These are phyloP conservation scores for Conus canariensis DNA, from an alignment of 2,888 invertebrate species.

Conservation along the genomic window DNA sequence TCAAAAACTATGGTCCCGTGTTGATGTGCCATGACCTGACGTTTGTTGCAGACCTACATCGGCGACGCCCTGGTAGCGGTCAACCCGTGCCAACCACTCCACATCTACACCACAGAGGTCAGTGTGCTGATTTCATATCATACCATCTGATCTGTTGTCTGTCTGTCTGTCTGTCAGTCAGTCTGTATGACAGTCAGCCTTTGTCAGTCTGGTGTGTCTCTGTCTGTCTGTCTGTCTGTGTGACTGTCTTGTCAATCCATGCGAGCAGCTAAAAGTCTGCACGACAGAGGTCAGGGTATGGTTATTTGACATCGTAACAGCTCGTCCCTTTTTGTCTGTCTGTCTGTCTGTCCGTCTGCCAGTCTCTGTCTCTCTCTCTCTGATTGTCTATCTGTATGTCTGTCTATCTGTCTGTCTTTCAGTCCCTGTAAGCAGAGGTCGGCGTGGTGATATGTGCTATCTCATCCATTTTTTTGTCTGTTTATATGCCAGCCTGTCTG, in stretches of 20 bases:
- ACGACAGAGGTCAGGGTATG: too few relatives aligned
- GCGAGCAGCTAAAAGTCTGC: too few relatives aligned
- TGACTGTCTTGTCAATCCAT: not conserved
- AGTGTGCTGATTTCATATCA: not conserved
- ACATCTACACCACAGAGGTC: slow-evolving; percentile 43
- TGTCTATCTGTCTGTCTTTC: too few relatives aligned
- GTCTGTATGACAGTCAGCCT: too few relatives aligned
- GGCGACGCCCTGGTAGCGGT: slow-evolving; percentile 50
- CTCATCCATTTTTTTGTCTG: too few relatives aligned
- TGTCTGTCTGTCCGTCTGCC: not conserved
- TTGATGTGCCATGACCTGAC: too few relatives aligned
- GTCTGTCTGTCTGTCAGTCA: not conserved
- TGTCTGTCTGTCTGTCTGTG: not conserved
- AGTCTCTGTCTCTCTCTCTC: not conserved
- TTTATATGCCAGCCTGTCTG: too few relatives aligned
- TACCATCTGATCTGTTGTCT: not conserved
- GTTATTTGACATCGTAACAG: not conserved
- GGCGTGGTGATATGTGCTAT: too few relatives aligned
- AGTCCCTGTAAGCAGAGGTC: too few relatives aligned
- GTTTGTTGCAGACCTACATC: slow-evolving; percentile 47
- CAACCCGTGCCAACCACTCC: slow-evolving; percentile 46
- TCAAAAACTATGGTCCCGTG: too few relatives aligned
- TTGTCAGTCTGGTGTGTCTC: not conserved
- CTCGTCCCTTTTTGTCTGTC: not conserved
- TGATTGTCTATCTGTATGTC: not conserved